Evolutionary conservation across 2,888 invertebrate genomes (phyloP), one percentile per base, ranked within the genome.

Genomic region (Sinohyriopsis cumingii): DNA sequence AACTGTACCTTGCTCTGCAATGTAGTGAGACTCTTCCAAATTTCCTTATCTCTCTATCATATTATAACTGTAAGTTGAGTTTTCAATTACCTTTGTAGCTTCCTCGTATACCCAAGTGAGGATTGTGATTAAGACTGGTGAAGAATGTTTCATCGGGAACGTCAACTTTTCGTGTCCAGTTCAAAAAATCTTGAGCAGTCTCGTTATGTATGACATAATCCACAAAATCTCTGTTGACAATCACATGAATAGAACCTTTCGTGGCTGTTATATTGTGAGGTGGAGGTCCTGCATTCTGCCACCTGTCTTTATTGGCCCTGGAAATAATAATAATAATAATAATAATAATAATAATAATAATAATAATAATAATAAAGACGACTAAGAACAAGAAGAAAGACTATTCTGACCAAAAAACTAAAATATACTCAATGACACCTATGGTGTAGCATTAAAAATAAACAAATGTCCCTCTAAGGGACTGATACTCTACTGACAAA

Each of bases 101-200:
- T 20, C 86, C 87, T 6, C 82, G 84, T 1, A 85, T 77, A 1
- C 73, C 69, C 1, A 85, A 65, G 22, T 82, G 80, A 12, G 85
- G 80, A 67, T 86, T 87, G 71, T 86, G 82, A 66, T 86, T 86
- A 7, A 88, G 69, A 7, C 84, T 82, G 0, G 84, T 55, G 72
- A 86, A 88, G 69, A 79, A 85, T 5, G 82, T 81, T 70, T 88
- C 88, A 68, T 88, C 88, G 0, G 87, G 84, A 3, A 82, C 70
- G 2, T 77, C 65, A 7, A 82, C 81, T 19, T 82, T 78, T 20
- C 69, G 73, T 65, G 80, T 74, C 87, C 87, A 88, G 7, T 81
- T 75, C 5, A 83, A 66, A 28, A 88, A 80, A n/a, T 82, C 83
- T 28, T 65, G 56, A 9, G 85, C 80, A n/a, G 68, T 73, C 9